A percentile compares a stretch with the other conserved stretches of the same genome.
phyloP scores from a whole-genome alignment of 2,888 invertebrate species.

The Octodonta nipae region DNA sequence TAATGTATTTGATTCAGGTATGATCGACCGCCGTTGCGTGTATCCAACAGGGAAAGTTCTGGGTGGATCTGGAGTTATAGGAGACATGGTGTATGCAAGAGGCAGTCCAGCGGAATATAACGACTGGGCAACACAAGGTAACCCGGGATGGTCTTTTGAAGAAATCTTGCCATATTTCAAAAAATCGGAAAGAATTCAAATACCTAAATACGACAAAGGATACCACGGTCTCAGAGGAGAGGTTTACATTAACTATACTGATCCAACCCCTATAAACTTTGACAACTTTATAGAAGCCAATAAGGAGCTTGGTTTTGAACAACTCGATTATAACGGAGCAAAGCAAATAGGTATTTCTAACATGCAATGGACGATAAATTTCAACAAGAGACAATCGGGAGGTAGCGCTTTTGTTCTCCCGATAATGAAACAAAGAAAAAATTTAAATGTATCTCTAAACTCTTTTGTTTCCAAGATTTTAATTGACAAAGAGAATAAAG shows the following conservation, averaged over 20 bases:
- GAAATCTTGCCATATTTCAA: slow-evolving; percentile 35
- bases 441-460: slow-evolving; percentile 44
- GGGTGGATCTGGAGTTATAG: slow-evolving; percentile 70
- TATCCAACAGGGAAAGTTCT: slow-evolving; percentile 48
- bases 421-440: slow-evolving; percentile 35
- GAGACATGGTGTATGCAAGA: slow-evolving; percentile 74
- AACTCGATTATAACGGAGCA: slow-evolving; percentile 50
- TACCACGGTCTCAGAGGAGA: slow-evolving; percentile 7
- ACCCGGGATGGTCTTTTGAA: slow-evolving; percentile 35
- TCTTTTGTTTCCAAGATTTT: slow-evolving; percentile 43
- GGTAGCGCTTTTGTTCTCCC: slow-evolving; percentile 48
- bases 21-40: slow-evolving; percentile 40
- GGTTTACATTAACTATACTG: slow-evolving; percentile 6
- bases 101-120: slow-evolving; percentile 73
- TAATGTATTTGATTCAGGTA: slow-evolving; percentile 14
- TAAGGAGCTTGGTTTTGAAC: slow-evolving; percentile 41
- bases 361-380: slow-evolving; percentile 45
- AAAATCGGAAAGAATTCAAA: slow-evolving; percentile 7
- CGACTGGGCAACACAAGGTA: slow-evolving; percentile 67
- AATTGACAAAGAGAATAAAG: slow-evolving; percentile 38
- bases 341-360: slow-evolving; percentile 45
- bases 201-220: background rate
- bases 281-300: slow-evolving; percentile 34
- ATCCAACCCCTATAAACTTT: slow-evolving; percentile 4
- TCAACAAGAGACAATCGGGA: slow-evolving; percentile 46